Conservation (phyloP, 1,140 invertebrate genomes). For the Sogatella furcifera region DNA sequence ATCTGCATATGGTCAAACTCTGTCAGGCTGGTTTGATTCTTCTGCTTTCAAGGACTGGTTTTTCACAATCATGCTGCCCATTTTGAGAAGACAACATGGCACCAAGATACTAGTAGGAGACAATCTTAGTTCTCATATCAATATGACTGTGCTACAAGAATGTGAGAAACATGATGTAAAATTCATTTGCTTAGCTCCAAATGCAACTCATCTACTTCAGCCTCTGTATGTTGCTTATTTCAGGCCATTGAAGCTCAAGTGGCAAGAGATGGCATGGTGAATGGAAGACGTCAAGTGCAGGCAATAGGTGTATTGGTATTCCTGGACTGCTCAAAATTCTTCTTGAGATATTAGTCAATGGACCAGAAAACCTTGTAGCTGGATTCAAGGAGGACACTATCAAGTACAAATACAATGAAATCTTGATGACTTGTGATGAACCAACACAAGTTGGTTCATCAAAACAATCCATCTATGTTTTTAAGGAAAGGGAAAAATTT, state of each 20-base stretch:
- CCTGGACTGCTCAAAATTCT: too few relatives aligned
- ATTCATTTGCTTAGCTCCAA: constrained; percentile 31
- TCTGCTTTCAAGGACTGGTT: constrained; percentile 26
- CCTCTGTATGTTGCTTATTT: constrained; percentile 32
- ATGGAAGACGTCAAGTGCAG: constrained; percentile 18
- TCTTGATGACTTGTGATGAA: too few relatives aligned
- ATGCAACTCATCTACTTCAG: constrained; percentile 32
- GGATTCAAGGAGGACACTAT: too few relatives aligned
- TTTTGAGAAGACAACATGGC: constrained; percentile 22
- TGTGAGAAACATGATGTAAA: constrained; percentile 29
- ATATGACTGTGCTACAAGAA: constrained; percentile 24
- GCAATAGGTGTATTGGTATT: too few relatives aligned
- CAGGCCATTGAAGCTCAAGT: constrained; percentile 27
- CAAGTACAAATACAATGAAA: too few relatives aligned
- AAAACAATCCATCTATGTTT: too few relatives aligned
- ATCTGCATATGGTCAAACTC: constrained; percentile 24
- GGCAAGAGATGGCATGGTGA: constrained; percentile 27
- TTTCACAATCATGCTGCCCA: constrained; percentile 21
- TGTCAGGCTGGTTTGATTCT: constrained; percentile 29
- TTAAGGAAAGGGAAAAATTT: too few relatives aligned
- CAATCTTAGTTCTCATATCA: constrained; percentile 32
- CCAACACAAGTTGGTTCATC: too few relatives aligned
- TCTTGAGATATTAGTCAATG: too few relatives aligned
- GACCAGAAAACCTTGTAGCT: too few relatives aligned
- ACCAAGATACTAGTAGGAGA: constrained; percentile 31